These are phyloP conservation scores for Danionella dracula DNA, from an alignment of 2,797 vertebrate genomes.

Conservation along the genomic window DNA sequence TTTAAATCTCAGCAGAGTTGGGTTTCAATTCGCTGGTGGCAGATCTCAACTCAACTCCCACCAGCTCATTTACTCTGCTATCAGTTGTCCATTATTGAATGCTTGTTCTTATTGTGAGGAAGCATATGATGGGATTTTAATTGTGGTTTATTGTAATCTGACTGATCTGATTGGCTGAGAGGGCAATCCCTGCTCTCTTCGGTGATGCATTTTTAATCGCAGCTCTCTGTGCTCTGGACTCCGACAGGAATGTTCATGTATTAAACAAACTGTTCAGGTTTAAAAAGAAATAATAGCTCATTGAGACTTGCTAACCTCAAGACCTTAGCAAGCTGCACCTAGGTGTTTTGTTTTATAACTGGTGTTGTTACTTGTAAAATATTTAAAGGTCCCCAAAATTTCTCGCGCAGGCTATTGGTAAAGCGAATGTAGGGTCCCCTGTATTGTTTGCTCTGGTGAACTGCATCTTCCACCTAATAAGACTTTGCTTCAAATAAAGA, in stretches of 20 bases:
- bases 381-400: no score
- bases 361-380: no score
- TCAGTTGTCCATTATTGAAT: neutral
- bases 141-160: neutral
- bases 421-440: no score
- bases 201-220: neutral
- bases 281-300: no score
- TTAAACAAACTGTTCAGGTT: neutral
- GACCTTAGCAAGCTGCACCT: no score
- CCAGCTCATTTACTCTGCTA: neutral
- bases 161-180: neutral
- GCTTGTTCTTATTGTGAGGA: neutral
- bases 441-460: no score
- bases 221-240: constrained; percentile 2
- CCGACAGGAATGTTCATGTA: constrained; percentile 14
- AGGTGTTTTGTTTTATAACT: no score
- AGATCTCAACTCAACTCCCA: neutral
- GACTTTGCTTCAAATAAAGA: no score
- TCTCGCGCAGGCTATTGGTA: no score
- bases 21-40: constrained; percentile 4
- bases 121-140: neutral
- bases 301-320: no score
- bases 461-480: no score
- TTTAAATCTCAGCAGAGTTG: neutral
- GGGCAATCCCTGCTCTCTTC: neutral